Evolutionary conservation across 1,140 invertebrate genomes (phyloP), one percentile per base, ranked within the genome.

Genomic region (Drosophila azteca): DNA sequence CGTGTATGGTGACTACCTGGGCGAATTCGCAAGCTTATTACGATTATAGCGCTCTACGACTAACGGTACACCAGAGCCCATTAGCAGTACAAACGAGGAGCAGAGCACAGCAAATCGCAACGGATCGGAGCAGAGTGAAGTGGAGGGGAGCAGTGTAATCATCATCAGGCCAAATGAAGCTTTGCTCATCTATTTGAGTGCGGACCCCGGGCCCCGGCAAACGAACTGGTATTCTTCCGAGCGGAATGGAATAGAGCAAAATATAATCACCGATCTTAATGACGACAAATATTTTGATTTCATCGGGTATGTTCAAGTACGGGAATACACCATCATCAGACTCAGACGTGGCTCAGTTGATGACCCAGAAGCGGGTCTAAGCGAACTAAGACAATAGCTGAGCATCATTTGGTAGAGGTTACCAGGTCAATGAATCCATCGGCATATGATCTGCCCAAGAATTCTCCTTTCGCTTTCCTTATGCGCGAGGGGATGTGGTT

Each of bases 221-320:
- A 58, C 58, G 26, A 44, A 45, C 41, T 52, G 49, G 49, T 22
- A 53, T 61, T 61, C 68, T 53, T 53, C 51, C 60, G 61, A 53
- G 17, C 51, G 35, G 46, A 43, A 60, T 17, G 51, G 50, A 61
- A 52, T 17, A 52, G 26, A 45, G 53, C 52, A 44, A 71, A 71
- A 81, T 62, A 77, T 74, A 80, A 85, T 79, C 67, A 85, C 50
- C 49, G 41, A 84, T 70, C 67, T 85, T 84, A 85, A 84, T 84
- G 81, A 52, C 81, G 61, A 26, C 4, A 85, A 66, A 77, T 80
- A 79, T 85, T 84, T 72, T 79, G 80, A 83, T 82, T 57, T 66
- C 26, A 73, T 72, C 45, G 60, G 15, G 39, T 59, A 39, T 53
- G 59, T 17, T 44, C 17, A 60, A 45, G 50, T 13, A 54, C 58